Evolutionary conservation across 2,888 invertebrate genomes (phyloP).

Genomic region (Parnassius apollo): DNA sequence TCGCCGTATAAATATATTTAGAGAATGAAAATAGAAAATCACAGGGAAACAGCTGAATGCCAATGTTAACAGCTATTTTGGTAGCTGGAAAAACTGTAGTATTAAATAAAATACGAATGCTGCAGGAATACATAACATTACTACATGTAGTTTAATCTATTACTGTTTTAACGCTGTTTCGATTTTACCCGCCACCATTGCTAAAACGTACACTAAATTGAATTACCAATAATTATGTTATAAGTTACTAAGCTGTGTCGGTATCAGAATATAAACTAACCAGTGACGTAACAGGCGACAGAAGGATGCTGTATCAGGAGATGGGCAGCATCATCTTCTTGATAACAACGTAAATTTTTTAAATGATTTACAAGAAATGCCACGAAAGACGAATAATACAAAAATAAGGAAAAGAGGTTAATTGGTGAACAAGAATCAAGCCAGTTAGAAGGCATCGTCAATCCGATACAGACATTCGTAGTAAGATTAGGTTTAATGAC

Average conservation of each 20-base stretch:
- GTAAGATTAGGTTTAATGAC: slow-evolving; percentile 22
- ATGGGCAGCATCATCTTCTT: too few relatives aligned
- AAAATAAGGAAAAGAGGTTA: slow-evolving; percentile 1
- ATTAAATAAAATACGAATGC: slow-evolving; percentile 39
- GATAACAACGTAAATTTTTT: too few relatives aligned
- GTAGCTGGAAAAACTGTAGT: slow-evolving; percentile 46
- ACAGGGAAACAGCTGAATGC: slow-evolving; percentile 70
- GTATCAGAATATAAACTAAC: too few relatives aligned
- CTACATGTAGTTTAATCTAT: neutral
- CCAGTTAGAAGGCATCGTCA: slow-evolving; percentile 8
- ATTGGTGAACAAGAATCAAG: slow-evolving; percentile 13
- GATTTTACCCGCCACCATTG: too few relatives aligned
- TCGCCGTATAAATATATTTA: slow-evolving; percentile 58
- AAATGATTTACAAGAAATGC: too few relatives aligned
- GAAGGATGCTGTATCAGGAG: too few relatives aligned
- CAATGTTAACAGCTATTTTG: slow-evolving; percentile 71
- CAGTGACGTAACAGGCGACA: too few relatives aligned
- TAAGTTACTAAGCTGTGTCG: too few relatives aligned
- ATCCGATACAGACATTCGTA: slow-evolving; percentile 20
- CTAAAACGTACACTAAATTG: too few relatives aligned
- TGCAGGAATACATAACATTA: slow-evolving; percentile 8
- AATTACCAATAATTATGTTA: too few relatives aligned
- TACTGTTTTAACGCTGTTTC: slow-evolving; percentile 2
- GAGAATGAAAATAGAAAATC: slow-evolving; percentile 68
- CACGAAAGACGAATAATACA: too few relatives aligned